Evolutionary conservation across 2,113 vertebrate species (phyloP), one percentile per base, ranked within the genome.

Genomic region (Pycnonotus jocosus): DNA sequence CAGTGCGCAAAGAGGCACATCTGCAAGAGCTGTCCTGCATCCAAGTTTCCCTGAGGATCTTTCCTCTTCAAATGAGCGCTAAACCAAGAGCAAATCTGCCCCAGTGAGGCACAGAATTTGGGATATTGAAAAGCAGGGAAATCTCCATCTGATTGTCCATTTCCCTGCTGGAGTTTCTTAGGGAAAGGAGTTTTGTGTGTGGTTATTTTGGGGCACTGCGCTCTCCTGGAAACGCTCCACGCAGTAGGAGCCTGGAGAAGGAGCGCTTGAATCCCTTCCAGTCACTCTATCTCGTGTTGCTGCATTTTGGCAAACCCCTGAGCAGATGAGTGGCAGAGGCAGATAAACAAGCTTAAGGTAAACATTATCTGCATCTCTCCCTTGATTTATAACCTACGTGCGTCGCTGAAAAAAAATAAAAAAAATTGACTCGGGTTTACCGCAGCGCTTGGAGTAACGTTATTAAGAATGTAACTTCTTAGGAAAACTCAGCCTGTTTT

Each of bases 401-500:
- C 95, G 65, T 72, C 66, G 22, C 87, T 87, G 92, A 88, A 47
- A 22, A 47, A 15, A 50, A 89, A 88, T n/a, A n/a, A 38, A 38
- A 38, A 88, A 91, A 96, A 95, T 91, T 40, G 79, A 94, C 96
- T 94, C 90, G 79, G 94, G 19, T 90, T 97, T 65, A 97, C 97
- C 95, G 1, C 98, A 96, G 96, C 53, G 96, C 94, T 98, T 93
- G 95, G 38, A 94, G 92, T 76, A 92, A 98, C 40, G 94, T 79
- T 94, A 94, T 98, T 97, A 96, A 96, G 97, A 97, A 97, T 85
- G 97, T 96, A 97, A 97, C 97, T 98, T 95, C 97, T 98, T 97
- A 97, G 97, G 97, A 97, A 98, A 98, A 98, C 96, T 96, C 97
- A 79, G 96, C 92, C 97, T 98, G 97, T 97, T 98, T 98, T 97